phyloP scores from a whole-genome alignment of 2,797 vertebrate genomes.

The Gymnothorax javanicus region DNA sequence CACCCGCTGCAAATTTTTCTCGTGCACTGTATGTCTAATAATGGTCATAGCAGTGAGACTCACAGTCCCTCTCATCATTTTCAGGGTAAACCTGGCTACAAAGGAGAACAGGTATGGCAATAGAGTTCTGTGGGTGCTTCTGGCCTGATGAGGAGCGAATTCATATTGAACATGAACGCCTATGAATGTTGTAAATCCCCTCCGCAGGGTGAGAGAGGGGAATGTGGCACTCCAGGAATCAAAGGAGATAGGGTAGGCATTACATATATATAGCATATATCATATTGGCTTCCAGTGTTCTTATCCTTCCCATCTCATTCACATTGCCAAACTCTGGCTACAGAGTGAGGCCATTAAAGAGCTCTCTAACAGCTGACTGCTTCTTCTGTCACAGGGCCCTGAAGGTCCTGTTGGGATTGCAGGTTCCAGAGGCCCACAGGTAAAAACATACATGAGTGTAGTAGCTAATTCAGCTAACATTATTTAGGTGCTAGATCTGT shows the following conservation, averaged over 20 bases:
- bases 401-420: conserved; percentile 79
- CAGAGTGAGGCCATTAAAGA: not conserved
- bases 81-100: conserved; percentile 87
- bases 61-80: conserved; percentile 50
- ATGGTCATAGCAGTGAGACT: conserved; percentile 33
- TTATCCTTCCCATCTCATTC: not conserved
- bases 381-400: conserved; percentile 74
- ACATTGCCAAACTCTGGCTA: not conserved
- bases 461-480: not conserved
- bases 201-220: conserved; percentile 84
- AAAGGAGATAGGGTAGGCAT: conserved; percentile 87
- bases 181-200: conserved; percentile 13
- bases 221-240: conserved; percentile 87
- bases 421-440: conserved; percentile 84
- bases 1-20: not conserved
- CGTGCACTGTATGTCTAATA: not conserved
- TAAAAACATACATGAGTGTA: conserved; percentile 54
- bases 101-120: conserved; percentile 83
- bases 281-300: not conserved
- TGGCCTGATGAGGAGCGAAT: not conserved
- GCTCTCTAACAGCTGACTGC: conserved; percentile 4
- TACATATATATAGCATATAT: not conserved
- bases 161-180: not conserved
- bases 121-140: conserved; percentile 12
- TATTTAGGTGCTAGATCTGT: not conserved